These are phyloP conservation scores for Tamandua tetradactyla DNA, from an alignment of 2,797 vertebrate species.

Conservation along the genomic window DNA sequence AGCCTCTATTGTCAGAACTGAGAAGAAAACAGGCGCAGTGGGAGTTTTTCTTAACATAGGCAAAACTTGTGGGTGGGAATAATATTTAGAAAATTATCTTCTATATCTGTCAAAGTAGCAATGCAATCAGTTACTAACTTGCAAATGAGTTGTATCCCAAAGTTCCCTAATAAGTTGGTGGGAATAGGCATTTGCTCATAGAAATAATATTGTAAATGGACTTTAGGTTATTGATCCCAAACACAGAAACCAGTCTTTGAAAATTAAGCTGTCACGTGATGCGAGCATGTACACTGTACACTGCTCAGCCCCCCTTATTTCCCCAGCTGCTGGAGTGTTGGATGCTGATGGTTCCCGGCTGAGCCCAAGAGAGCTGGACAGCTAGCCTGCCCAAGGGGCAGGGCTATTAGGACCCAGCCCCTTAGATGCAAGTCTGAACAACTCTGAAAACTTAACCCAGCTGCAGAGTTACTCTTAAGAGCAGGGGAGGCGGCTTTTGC, in stretches of 20 bases:
- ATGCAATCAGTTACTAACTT: neutral
- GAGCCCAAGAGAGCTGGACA: neutral
- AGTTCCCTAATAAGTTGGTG: neutral
- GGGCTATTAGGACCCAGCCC: neutral
- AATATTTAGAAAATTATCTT: neutral
- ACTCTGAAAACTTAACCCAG: neutral
- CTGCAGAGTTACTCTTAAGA: neutral
- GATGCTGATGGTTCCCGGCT: neutral
- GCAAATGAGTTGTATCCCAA: neutral
- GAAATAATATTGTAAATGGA: neutral
- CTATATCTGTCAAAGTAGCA: neutral
- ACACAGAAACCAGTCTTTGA: neutral
- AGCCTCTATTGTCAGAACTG: neutral
- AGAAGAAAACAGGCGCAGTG: neutral
- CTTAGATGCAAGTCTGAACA: neutral
- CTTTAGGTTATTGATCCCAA: neutral
- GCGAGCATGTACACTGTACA: too few relatives aligned
- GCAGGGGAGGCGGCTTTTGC: neutral
- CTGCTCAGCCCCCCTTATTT: neutral
- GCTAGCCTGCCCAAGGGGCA: neutral
- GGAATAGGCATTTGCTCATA: neutral
- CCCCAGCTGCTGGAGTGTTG: neutral
- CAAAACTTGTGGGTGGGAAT: neutral
- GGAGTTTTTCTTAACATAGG: neutral
- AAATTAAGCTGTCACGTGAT: neutral